Conservation (phyloP, 92 coral and sea anemone genomes). For the Actinostola sp. region DNA sequence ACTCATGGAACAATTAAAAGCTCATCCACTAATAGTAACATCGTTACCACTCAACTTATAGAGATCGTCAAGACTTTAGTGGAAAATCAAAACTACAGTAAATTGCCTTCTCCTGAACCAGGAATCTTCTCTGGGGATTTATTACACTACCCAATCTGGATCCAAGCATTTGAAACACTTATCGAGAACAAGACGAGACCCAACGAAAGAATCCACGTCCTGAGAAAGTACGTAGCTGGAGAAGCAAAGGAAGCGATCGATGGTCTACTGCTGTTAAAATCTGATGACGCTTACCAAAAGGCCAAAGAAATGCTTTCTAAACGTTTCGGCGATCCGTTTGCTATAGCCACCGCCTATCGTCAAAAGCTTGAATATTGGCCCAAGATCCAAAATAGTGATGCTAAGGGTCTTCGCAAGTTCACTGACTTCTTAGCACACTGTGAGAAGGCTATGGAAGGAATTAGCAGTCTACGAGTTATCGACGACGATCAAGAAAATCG, state of each 20-base stretch:
- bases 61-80: constrained; percentile 49
- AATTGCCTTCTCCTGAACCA: constrained; percentile 54
- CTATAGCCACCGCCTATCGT: no score
- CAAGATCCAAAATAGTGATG: no score
- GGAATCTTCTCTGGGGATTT: constrained; percentile 42
- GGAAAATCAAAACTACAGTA: constrained; percentile 29
- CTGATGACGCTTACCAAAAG: constrained; percentile 1
- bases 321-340: no score
- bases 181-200: constrained; percentile 1
- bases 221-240: constrained; percentile 16
- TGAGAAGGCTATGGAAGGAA: no score
- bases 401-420: no score
- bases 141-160: constrained; percentile 56
- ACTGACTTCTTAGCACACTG: no score
- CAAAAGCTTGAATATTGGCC: no score
- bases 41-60: constrained; percentile 25
- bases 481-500: no score
- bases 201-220: constrained; percentile 4
- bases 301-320: constrained; percentile 2
- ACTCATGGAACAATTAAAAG: no score
- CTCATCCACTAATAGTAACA: not conserved
- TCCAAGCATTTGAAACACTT: constrained; percentile 47
- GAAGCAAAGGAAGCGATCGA: constrained; percentile 43
- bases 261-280: not conserved
- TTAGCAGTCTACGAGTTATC: no score